Percentiles rank a stretch among this genome's conserved stretches.
These are phyloP conservation scores for Bombyx huttoni DNA, from an alignment of 2,888 invertebrate species.

Conservation along the genomic window DNA sequence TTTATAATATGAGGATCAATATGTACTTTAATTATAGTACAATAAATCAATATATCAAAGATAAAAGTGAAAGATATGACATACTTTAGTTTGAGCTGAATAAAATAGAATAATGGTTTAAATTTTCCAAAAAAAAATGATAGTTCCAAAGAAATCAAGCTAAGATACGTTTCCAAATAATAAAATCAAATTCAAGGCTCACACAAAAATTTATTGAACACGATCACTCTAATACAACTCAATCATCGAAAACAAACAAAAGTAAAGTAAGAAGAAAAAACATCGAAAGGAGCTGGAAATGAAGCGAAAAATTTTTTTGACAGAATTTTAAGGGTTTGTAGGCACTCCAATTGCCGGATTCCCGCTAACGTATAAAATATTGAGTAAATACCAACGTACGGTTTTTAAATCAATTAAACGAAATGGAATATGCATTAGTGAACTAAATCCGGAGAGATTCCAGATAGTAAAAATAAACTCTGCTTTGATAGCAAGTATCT, in stretches of 20 bases:
- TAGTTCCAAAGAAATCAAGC: background rate
- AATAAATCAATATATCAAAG: too few relatives aligned
- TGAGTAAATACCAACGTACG: slow-evolving; percentile 2
- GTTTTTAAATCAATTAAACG: too few relatives aligned
- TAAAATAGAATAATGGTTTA: too few relatives aligned
- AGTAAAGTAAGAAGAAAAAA: background rate
- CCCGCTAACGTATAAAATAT: slow-evolving; percentile 24
- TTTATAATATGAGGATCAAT: too few relatives aligned
- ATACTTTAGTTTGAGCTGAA: too few relatives aligned
- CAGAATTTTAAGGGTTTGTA: slow-evolving; percentile 27
- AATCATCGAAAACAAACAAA: background rate
- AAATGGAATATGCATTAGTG: too few relatives aligned
- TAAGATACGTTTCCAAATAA: background rate
- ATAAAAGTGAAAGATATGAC: too few relatives aligned
- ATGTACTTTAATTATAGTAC: too few relatives aligned
- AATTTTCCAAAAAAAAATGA: too few relatives aligned
- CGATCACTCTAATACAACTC: background rate
- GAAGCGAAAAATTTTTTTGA: slow-evolving; percentile 20
- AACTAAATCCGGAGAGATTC: too few relatives aligned
- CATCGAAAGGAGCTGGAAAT: slow-evolving; percentile 3
- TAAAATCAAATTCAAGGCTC: background rate
- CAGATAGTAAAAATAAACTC: too few relatives aligned
- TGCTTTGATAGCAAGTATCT: too few relatives aligned
- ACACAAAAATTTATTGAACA: background rate
- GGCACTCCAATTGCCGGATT: slow-evolving; percentile 26